Conservation (phyloP, 2,888 invertebrate genomes). For the Nematopogon swammerdamellus region DNA sequence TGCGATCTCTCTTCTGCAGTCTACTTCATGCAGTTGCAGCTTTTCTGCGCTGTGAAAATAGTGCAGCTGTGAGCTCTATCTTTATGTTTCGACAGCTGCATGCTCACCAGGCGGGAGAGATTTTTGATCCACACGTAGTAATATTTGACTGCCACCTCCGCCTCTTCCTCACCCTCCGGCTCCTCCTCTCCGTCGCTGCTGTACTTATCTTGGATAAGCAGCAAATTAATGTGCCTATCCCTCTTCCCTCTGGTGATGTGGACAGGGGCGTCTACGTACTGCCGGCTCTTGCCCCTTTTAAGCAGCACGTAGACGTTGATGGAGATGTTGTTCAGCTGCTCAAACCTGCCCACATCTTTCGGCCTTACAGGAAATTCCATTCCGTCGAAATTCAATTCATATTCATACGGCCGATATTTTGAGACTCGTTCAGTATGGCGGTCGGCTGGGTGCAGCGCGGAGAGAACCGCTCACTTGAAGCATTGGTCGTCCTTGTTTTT, state of each 20-base stretch:
- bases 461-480: conserved; percentile 16
- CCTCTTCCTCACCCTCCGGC: too few relatives aligned
- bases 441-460: conserved; percentile 12
- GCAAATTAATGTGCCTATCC: conserved; percentile 5
- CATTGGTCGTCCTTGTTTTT: conserved; percentile 16
- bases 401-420: conserved; percentile 13
- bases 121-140: too few relatives aligned
- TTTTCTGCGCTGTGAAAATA: conserved; percentile 5
- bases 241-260: too few relatives aligned
- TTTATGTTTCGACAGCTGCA: too few relatives aligned
- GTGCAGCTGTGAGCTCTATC: too few relatives aligned
- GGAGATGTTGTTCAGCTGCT: conserved; percentile 14
- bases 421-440: conserved; percentile 8
- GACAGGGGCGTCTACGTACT: too few relatives aligned
- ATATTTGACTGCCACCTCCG: background rate
- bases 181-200: too few relatives aligned
- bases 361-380: conserved; percentile 16
- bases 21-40: background rate
- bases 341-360: conserved; percentile 15
- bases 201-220: conserved; percentile 1
- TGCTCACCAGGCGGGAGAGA: too few relatives aligned
- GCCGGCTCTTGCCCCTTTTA: too few relatives aligned
- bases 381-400: conserved; percentile 13
- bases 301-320: conserved; percentile 15
- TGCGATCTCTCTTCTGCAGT: conserved; percentile 1